Conservation (phyloP, 2,888 invertebrate species). For the Ennomos fuscantarius region DNA sequence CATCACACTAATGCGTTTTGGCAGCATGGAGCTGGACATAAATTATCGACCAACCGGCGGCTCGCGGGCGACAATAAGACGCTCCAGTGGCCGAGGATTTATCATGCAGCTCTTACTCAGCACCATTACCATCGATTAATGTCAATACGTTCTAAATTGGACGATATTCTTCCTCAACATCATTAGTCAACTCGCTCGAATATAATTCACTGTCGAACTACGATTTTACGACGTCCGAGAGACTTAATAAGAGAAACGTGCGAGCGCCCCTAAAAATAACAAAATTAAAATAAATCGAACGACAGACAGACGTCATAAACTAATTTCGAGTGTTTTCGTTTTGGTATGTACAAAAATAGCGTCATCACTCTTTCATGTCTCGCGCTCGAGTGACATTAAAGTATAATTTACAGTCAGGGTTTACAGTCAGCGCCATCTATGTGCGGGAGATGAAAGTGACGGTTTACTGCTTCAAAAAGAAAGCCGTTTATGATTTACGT, state of each 20-base stretch:
- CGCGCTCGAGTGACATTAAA: conserved; percentile 79
- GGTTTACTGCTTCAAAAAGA: conserved; percentile 67
- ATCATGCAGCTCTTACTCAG: conserved; percentile 44
- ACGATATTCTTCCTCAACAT: conserved; percentile 51
- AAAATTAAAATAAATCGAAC: conserved; percentile 85
- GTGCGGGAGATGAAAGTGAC: conserved; percentile 70
- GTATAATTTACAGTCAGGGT: conserved; percentile 73
- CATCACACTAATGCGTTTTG: conserved; percentile 49
- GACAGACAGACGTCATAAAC: conserved; percentile 85
- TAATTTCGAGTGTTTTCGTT: conserved; percentile 84
- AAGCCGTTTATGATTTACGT: conserved; percentile 76
- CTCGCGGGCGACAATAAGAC: conserved; percentile 46
- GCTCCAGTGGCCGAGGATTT: conserved; percentile 49
- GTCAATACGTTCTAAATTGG: conserved; percentile 64
- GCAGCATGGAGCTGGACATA: conserved; percentile 46
- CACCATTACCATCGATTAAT: conserved; percentile 63
- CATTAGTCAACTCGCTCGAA: conserved; percentile 72
- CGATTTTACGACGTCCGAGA: conserved; percentile 68
- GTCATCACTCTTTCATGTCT: conserved; percentile 82
- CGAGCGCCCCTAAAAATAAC: conserved; percentile 78
- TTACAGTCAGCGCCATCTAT: conserved; percentile 77
- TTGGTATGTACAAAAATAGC: conserved; percentile 81
- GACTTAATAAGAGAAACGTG: conserved; percentile 73
- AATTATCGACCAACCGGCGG: conserved; percentile 48
- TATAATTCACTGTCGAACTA: conserved; percentile 76